Percentiles rank a stretch among this genome's conserved stretches.
phyloP scores from a whole-genome alignment of 2,797 vertebrate genomes.

The Phalloptychus januarius region DNA sequence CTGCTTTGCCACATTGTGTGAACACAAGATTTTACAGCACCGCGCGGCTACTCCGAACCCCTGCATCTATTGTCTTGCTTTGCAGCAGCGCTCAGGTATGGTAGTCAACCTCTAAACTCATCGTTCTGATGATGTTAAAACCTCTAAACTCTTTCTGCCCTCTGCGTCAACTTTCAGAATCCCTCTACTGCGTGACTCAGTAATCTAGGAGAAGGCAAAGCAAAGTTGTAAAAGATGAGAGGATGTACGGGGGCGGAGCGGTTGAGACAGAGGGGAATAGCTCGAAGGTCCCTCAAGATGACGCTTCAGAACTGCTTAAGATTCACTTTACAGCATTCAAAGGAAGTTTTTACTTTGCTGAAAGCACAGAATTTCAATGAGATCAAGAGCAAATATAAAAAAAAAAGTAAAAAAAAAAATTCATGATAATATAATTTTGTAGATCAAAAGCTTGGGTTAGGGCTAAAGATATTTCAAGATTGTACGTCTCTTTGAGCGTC shows the following conservation, averaged over 20 bases:
- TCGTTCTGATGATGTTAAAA: neutral
- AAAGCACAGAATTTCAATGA: constrained; percentile 72
- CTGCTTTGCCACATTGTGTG: neutral
- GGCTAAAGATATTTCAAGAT: constrained; percentile 23
- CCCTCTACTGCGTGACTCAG: constrained; percentile 38
- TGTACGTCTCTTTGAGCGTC: constrained; percentile 16
- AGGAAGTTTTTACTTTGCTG: constrained; percentile 71
- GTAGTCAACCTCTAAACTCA: neutral
- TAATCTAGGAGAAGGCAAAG: constrained; percentile 35
- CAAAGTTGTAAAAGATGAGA: constrained; percentile 19
- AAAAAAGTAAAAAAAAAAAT: constrained; percentile 53
- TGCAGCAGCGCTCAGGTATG: neutral
- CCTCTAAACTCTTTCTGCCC: constrained; percentile 41
- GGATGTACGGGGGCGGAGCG: constrained; percentile 2
- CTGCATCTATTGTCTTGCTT: neutral
- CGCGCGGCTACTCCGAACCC: neutral
- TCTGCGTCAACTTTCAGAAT: constrained; percentile 23
- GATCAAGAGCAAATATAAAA: constrained; percentile 48
- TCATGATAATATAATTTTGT: constrained; percentile 70
- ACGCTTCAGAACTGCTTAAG: constrained; percentile 64
- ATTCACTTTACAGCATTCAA: constrained; percentile 63
- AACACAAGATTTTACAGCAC: neutral
- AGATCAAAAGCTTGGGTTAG: constrained; percentile 66
- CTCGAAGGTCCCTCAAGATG: constrained; percentile 52
- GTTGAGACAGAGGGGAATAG: constrained; percentile 22